Base-by-base conservation (phyloP, 2,797 vertebrate species). In the Myotis findleyi region DNA sequence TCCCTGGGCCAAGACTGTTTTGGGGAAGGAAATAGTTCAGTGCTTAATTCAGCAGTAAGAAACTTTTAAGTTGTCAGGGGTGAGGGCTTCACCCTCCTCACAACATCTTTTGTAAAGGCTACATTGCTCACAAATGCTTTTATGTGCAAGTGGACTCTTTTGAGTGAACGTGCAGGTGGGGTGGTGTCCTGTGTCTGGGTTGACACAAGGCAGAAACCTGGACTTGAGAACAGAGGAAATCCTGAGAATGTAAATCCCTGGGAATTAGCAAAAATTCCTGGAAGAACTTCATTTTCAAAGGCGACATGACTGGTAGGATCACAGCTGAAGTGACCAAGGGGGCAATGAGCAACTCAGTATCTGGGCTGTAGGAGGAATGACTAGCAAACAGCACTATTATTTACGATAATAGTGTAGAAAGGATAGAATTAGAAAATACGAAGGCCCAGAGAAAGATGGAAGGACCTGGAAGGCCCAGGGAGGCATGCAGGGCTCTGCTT, bases 251-350 rank as follows among this genome's bases (percentile, higher is more conserved):
- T 21, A 69, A n/a, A 75, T 79, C n/a, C n/a, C 12, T 69, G 23
- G 41, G 57, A 84, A 53, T 80, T 80, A 75, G 87, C 17, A 80
- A 62, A 93, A 84, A 80, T 83, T 80, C 75, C 33, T 84, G 44
- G 72, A 51, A 91, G 44, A 85, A 64, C 71, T 81, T 91, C 44
- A 36, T 68, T 82, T 86, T 87, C 12, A 73, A 82, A 90, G 20
- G 30, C 20, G 68, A 14, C 33, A 18, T 44, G 55, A 84, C 13
- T 27, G 71, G 20, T 53, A 72, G 66, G 62, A 36, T 79, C 55
- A 47, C 66, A 87, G 33, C 33, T 33, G 41, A 91, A 20, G 27
- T 82, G 69, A 83, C 79, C 23, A 44, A 86, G 14, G 36, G 38
- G 36, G 25, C 41, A 87, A 57, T 51, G 25, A 72, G 69, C 21